Evolutionary conservation across 2,113 vertebrate species (phyloP).

Genomic region (Fulica atra): DNA sequence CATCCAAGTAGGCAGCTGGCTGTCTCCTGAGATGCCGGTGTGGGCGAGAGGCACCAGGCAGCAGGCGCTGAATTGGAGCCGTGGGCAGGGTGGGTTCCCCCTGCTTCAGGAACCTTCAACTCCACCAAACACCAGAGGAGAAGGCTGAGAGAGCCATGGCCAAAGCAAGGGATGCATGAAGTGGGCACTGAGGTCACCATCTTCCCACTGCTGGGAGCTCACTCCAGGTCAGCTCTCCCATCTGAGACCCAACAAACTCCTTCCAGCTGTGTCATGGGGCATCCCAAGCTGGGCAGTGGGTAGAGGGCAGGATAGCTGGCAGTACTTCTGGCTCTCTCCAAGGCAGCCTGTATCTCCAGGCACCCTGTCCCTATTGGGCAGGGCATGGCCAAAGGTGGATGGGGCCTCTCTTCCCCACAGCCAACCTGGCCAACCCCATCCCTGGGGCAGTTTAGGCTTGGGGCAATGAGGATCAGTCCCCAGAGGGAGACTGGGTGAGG

Average conservation of each 20-base stretch:
- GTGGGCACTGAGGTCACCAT: fast-evolving
- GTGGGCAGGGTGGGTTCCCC: neutral
- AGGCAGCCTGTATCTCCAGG: neutral
- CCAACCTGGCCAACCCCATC: neutral
- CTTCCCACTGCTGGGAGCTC: neutral
- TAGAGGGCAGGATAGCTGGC: neutral
- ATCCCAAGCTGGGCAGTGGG: neutral
- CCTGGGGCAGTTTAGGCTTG: fast-evolving
- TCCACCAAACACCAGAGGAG: neutral
- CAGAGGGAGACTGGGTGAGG: fast-evolving
- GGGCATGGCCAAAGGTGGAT: fast-evolving
- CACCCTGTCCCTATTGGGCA: fast-evolving
- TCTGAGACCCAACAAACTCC: neutral
- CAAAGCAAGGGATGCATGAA: neutral
- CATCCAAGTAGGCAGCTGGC: neutral
- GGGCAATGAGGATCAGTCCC: fast-evolving
- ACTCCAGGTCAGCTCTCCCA: neutral
- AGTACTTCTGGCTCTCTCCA: neutral
- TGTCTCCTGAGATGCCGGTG: neutral
- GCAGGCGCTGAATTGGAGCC: neutral
- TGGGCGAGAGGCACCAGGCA: neutral
- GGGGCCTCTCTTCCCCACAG: neutral
- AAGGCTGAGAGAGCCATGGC: neutral
- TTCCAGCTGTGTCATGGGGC: neutral
- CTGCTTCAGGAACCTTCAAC: neutral